These are phyloP conservation scores for Theonella swinhoei DNA, from an alignment of 37 sponge, comb jelly and placozoan species.

Conservation along the genomic window DNA sequence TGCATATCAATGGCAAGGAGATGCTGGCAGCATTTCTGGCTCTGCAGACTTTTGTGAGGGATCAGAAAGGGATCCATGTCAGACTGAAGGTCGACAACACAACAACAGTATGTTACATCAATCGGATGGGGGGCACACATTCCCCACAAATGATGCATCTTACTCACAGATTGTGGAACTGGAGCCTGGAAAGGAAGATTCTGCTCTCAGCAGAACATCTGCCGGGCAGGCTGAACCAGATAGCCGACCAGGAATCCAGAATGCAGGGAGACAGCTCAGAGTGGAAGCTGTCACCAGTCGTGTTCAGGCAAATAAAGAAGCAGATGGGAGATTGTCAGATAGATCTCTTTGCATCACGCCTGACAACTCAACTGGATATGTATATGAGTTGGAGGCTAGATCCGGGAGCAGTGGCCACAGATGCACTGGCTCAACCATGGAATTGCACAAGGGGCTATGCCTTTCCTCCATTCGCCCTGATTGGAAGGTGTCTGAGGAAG, in stretches of 20 bases:
- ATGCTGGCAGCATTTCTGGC: conserved; percentile 50
- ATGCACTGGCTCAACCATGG: conserved; percentile 37
- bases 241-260: conserved; percentile 24
- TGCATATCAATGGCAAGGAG: conserved; percentile 74
- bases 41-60: conserved; percentile 28
- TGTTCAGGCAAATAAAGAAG: conserved; percentile 23
- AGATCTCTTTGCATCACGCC: conserved; percentile 41
- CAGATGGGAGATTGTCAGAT: conserved; percentile 7
- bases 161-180: conserved; percentile 32
- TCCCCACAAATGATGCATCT: not conserved
- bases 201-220: conserved; percentile 14
- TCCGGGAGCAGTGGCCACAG: conserved; percentile 20
- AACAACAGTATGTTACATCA: conserved; percentile 42
- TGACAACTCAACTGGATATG: conserved; percentile 8
- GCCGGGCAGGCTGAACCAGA: conserved; percentile 10
- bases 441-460: conserved; percentile 9
- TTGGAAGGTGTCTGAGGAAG: not conserved
- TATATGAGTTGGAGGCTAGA: conserved; percentile 52
- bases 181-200: conserved; percentile 39
- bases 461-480: conserved; percentile 29
- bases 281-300: conserved; percentile 32
- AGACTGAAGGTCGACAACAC: conserved; percentile 29
- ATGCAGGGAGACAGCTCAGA: conserved; percentile 14
- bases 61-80: not conserved
- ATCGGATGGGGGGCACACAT: conserved; percentile 12